These are phyloP conservation scores for Capitella teleta DNA, from an alignment of 1,140 invertebrate species.

Conservation along the genomic window DNA sequence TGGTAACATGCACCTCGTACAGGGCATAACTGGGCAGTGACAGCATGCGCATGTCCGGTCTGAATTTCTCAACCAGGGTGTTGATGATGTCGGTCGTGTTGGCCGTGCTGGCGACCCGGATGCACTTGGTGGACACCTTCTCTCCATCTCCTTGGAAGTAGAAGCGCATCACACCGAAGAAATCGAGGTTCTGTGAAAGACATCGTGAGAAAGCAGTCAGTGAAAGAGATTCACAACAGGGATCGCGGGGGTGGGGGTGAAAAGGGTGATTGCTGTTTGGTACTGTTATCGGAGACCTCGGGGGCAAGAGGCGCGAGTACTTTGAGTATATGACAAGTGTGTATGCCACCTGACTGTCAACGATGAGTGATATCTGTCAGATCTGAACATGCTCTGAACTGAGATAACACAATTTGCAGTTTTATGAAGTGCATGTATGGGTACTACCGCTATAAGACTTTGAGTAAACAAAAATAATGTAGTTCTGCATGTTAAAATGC, in stretches of 20 bases:
- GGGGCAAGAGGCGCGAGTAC: background rate
- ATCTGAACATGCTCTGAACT: too few relatives aligned
- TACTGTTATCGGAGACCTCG: background rate
- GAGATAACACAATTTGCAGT: too few relatives aligned
- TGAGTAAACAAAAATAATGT: too few relatives aligned
- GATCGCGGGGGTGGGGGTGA: background rate
- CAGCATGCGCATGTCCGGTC: constrained; percentile 97
- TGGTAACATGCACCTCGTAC: constrained; percentile 86
- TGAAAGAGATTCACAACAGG: background rate
- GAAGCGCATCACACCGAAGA: constrained; percentile 96
- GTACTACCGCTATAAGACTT: too few relatives aligned
- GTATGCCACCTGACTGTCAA: background rate
- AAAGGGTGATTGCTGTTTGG: background rate
- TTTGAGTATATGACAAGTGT: background rate
- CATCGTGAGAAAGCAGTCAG: background rate
- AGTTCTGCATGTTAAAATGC: too few relatives aligned
- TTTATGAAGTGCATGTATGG: too few relatives aligned
- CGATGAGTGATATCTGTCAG: background rate
- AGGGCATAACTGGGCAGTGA: constrained; percentile 89
- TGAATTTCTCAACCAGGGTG: constrained; percentile 96
- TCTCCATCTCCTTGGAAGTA: constrained; percentile 80
- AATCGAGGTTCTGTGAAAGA: constrained; percentile 79
- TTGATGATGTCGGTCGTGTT: constrained; percentile 89
- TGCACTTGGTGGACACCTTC: constrained; percentile 98
- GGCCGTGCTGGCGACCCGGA: constrained; percentile 89